Evolutionary conservation across 1,140 invertebrate species (phyloP).

Genomic region (Listronotus oregonensis): DNA sequence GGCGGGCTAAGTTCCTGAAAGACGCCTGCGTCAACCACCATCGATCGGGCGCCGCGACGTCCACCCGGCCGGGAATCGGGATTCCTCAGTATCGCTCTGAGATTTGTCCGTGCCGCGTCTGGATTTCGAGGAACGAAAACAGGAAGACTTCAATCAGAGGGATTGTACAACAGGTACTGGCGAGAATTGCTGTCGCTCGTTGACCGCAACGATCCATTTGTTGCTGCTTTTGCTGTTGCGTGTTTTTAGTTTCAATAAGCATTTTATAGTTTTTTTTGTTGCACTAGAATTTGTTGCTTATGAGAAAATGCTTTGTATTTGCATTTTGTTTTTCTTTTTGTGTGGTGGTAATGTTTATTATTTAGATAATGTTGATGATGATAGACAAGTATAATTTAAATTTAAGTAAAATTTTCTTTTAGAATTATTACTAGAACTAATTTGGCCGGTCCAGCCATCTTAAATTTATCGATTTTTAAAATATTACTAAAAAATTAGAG

Average conservation of each 20-base stretch:
- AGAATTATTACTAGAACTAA: too few species aligned
- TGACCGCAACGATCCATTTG: conserved; percentile 7
- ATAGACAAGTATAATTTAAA: too few species aligned
- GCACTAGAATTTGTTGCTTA: neutral
- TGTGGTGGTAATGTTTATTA: too few species aligned
- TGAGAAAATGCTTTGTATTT: too few species aligned
- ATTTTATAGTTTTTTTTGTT: neutral
- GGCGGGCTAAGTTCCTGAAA: conserved; percentile 15
- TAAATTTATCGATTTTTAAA: too few species aligned
- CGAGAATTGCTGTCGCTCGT: neutral
- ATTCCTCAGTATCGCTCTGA: conserved; percentile 19
- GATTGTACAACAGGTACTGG: conserved; percentile 23
- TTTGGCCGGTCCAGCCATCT: too few species aligned
- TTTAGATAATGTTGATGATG: too few species aligned
- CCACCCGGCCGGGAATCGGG: conserved; percentile 18
- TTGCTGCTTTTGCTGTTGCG: conserved; percentile 5
- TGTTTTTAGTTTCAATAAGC: conserved; percentile 2
- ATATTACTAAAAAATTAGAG: too few species aligned
- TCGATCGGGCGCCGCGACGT: conserved; percentile 24
- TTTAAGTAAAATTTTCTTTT: too few species aligned
- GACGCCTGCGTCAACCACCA: conserved; percentile 25
- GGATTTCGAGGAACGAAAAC: neutral
- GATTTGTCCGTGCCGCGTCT: conserved; percentile 13
- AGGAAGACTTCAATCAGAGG: conserved; percentile 8
- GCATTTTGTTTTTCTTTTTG: too few species aligned